These are phyloP conservation scores for Merodon equestris DNA, from an alignment of 2,888 invertebrate genomes.

Conservation along the genomic window DNA sequence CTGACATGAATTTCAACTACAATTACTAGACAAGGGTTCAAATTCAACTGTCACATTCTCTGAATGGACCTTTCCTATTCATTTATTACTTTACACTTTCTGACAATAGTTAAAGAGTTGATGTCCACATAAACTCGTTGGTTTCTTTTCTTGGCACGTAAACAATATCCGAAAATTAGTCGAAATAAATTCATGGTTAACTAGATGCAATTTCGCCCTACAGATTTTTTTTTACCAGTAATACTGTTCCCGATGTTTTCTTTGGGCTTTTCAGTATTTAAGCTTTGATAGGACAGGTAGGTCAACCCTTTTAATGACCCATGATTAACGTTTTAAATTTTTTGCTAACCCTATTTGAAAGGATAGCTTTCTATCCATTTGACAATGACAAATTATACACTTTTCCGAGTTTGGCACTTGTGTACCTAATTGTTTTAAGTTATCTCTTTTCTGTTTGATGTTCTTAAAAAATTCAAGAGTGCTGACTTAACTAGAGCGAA, in stretches of 20 bases:
- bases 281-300: not conserved
- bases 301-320: not conserved
- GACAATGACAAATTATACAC: slow-evolving; percentile 6
- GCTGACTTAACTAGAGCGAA: no score
- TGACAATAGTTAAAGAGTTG: no score
- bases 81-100: no score
- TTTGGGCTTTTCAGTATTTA: not conserved
- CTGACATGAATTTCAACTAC: slow-evolving; percentile 49
- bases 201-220: no score
- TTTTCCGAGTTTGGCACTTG: not conserved
- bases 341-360: slow-evolving; percentile 1
- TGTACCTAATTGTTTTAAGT: slow-evolving; percentile 13
- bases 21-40: slow-evolving; percentile 17
- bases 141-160: not conserved
- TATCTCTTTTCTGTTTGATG: slow-evolving; percentile 10
- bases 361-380: not conserved
- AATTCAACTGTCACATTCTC: not conserved
- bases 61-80: not conserved
- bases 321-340: slow-evolving; percentile 7
- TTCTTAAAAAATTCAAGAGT: not conserved
- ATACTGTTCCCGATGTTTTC: not conserved
- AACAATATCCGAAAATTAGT: not conserved
- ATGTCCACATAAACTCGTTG: no score
- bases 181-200: not conserved
- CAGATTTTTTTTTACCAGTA: no score